Conservation (phyloP, 2,888 invertebrate species). For the Eupeodes luniger region DNA sequence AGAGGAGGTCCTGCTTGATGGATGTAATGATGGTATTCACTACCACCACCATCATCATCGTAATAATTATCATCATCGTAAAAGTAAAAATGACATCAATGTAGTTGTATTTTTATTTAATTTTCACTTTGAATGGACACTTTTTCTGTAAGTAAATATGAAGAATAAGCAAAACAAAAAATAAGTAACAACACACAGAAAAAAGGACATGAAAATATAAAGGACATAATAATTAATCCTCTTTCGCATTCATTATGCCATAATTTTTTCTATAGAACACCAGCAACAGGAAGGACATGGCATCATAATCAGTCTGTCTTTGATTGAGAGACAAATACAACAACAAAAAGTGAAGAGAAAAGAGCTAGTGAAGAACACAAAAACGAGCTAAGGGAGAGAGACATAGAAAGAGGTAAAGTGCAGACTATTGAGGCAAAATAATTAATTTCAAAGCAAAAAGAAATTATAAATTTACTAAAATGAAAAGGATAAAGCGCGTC, state of each 20-base stretch:
- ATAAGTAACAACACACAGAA: background rate
- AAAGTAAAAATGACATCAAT: slow-evolving; percentile 35
- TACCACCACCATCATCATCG: background rate
- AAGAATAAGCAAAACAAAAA: slow-evolving; percentile 29
- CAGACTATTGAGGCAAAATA: slow-evolving; percentile 28
- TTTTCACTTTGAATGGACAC: slow-evolving; percentile 72
- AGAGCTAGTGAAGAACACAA: background rate
- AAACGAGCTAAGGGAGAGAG: background rate
- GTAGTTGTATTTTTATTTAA: slow-evolving; percentile 65
- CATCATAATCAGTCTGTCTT: slow-evolving; percentile 68
- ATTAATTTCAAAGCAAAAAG: slow-evolving; percentile 39
- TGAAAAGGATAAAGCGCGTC: slow-evolving; percentile 33
- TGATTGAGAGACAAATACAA: slow-evolving; percentile 53
- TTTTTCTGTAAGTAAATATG: slow-evolving; percentile 60
- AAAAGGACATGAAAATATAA: slow-evolving; percentile 37
- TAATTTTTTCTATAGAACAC: slow-evolving; percentile 42
- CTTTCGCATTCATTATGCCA: slow-evolving; percentile 66
- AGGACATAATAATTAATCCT: slow-evolving; percentile 67
- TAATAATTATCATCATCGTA: background rate
- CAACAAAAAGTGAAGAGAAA: background rate
- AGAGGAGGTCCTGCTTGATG: background rate
- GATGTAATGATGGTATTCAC: background rate
- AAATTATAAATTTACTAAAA: slow-evolving; percentile 5
- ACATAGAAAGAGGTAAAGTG: background rate
- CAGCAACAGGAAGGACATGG: slow-evolving; percentile 51